A percentile compares a stretch with the other conserved stretches of the same genome.
phyloP scores from a whole-genome alignment of 2,113 vertebrate species.

The Dicentrarchus labrax region DNA sequence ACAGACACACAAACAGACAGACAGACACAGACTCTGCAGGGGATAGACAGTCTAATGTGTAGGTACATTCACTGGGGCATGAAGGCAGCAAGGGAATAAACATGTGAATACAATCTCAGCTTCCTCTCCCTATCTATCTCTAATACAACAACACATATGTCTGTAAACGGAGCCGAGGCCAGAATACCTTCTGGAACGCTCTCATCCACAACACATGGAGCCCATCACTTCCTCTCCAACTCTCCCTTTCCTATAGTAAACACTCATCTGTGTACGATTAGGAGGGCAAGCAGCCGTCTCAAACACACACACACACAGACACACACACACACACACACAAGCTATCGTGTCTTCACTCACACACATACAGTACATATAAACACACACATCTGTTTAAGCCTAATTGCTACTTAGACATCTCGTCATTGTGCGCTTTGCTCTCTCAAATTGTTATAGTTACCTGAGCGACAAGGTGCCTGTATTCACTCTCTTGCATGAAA shows the following conservation, averaged over 20 bases:
- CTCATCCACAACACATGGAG: conserved; percentile 75
- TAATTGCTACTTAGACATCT: conserved; percentile 69
- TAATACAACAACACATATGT: conserved; percentile 39
- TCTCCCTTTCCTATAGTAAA: conserved; percentile 79
- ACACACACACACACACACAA: conserved; percentile 9
- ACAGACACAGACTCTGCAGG: conserved; percentile 9
- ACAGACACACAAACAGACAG: conserved; percentile 24
- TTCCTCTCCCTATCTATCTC: conserved; percentile 8
- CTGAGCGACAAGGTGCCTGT: conserved; percentile 22
- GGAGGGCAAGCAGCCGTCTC: conserved; percentile 58
- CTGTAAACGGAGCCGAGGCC: conserved; percentile 31
- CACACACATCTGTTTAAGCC: conserved; percentile 63
- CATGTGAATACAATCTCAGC: conserved; percentile 23
- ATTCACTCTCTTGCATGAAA: conserved; percentile 28
- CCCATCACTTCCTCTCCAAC: conserved; percentile 75
- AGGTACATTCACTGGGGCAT: conserved; percentile 7
- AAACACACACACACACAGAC: conserved; percentile 29
- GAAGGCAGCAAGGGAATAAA: conserved; percentile 13
- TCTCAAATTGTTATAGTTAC: conserved; percentile 44
- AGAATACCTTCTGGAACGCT: conserved; percentile 46
- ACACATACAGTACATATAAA: conserved; percentile 48
- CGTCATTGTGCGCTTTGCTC: conserved; percentile 42
- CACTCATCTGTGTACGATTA: conserved; percentile 80
- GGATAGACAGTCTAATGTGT: conserved; percentile 13
- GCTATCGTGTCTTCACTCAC: conserved; percentile 21